Conservation (phyloP, 2,888 invertebrate species). For the Polyploca ridens region DNA sequence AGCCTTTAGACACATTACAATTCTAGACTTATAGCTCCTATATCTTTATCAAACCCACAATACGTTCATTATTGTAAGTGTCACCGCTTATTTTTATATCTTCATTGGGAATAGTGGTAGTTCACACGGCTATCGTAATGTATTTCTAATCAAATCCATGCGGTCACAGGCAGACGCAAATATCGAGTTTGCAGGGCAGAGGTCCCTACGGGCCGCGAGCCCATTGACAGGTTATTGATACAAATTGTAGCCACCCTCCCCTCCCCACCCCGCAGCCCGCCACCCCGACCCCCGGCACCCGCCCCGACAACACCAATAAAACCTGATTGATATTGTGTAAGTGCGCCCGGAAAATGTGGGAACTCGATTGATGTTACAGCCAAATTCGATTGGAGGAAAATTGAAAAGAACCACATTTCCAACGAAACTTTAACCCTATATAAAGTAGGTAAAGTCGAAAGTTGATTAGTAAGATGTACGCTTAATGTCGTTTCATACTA, state of each 20-base stretch:
- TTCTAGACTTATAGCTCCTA: not conserved
- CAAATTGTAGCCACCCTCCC: conserved; percentile 76
- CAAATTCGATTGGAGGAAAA: conserved; percentile 83
- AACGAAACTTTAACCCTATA: conserved; percentile 52
- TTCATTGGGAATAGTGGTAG: conserved; percentile 16
- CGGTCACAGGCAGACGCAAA: conserved; percentile 65
- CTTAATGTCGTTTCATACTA: conserved; percentile 51
- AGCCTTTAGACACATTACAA: not conserved
- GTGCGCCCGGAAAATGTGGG: conserved; percentile 84
- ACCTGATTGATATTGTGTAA: conserved; percentile 85
- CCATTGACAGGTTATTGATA: conserved; percentile 86
- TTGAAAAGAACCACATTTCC: conserved; percentile 71
- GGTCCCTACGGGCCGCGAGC: conserved; percentile 73
- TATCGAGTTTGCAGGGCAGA: conserved; percentile 68
- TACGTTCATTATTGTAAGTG: not conserved
- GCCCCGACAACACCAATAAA: conserved; percentile 83
- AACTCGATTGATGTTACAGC: conserved; percentile 84
- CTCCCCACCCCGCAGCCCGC: conserved; percentile 38
- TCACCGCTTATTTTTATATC: not conserved
- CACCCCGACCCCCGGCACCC: conserved; percentile 49
- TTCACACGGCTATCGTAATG: conserved; percentile 71
- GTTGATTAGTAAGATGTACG: conserved; percentile 26
- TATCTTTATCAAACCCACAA: not conserved
- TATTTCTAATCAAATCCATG: conserved; percentile 79
- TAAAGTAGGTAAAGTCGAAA: conserved; percentile 45